Percentiles rank a stretch among this genome's conserved stretches.
phyloP scores from a whole-genome alignment of 2,888 invertebrate genomes.

The Acleris sparsana region DNA sequence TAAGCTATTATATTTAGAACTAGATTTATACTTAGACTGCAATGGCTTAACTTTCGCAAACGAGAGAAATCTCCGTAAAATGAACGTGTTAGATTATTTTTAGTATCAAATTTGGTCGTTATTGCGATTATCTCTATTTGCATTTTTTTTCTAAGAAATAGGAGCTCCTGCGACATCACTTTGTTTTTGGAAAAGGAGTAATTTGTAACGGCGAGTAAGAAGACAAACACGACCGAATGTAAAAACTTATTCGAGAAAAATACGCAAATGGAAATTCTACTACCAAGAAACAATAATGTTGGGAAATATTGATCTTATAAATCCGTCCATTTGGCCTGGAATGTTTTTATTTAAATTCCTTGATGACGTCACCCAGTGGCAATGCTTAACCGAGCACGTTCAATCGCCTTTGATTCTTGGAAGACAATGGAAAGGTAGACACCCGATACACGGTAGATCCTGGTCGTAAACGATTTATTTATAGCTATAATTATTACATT shows the following conservation, averaged over 20 bases:
- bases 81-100: not conserved
- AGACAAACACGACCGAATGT: not conserved
- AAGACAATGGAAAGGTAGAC: conserved; percentile 18
- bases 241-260: not conserved
- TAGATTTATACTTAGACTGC: conserved; percentile 11
- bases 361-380: conserved; percentile 25
- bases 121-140: too few relatives aligned
- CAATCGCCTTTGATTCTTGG: conserved; percentile 31
- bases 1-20: conserved; percentile 32
- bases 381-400: conserved; percentile 22
- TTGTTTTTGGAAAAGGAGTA: too few relatives aligned
- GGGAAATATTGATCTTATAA: not conserved
- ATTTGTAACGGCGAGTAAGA: too few relatives aligned
- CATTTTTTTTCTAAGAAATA: too few relatives aligned
- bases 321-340: not conserved
- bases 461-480: conserved; percentile 9
- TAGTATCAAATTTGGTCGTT: too few relatives aligned
- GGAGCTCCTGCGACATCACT: too few relatives aligned
- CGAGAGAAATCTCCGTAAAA: not conserved
- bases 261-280: not conserved
- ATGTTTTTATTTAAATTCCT: conserved; percentile 17
- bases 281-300: not conserved
- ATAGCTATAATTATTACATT: too few relatives aligned
- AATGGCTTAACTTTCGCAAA: conserved; percentile 15
- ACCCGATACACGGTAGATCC: conserved; percentile 11